These are phyloP conservation scores for Antechinus stuartii DNA, from an alignment of 2,113 vertebrate genomes.

Conservation along the genomic window DNA sequence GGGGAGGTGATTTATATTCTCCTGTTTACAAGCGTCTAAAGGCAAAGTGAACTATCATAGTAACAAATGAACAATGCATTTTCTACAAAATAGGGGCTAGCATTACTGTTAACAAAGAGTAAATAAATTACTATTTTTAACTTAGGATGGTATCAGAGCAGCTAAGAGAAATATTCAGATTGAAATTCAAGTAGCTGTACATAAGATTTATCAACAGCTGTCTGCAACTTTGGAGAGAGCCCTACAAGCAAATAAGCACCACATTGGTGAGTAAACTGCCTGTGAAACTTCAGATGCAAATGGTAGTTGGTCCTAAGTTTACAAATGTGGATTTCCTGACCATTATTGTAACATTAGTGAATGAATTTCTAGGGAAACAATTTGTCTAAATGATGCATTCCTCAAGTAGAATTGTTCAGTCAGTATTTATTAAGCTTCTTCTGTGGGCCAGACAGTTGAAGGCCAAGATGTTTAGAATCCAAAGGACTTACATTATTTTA, in stretches of 20 bases:
- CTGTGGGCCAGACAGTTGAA: background rate
- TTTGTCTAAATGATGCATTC: constrained; percentile 45
- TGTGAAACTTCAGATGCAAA: background rate
- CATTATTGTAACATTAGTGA: constrained; percentile 37
- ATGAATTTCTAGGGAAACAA: constrained; percentile 30
- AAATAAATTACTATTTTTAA: constrained; percentile 62
- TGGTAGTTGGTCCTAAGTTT: background rate
- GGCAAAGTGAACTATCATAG: background rate
- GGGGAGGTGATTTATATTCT: background rate
- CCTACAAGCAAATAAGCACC: constrained; percentile 96
- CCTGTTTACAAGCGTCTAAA: background rate
- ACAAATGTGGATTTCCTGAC: background rate
- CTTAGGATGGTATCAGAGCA: constrained; percentile 95
- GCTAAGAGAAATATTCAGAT: constrained; percentile 94
- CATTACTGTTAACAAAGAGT: constrained; percentile 35
- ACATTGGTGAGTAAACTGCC: constrained; percentile 89
- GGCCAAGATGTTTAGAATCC: background rate
- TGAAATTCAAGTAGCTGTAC: constrained; percentile 97
- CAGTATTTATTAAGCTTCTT: background rate
- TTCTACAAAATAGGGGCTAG: constrained; percentile 2
- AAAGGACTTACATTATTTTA: background rate
- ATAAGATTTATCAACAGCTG: constrained; percentile 98
- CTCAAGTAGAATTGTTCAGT: background rate
- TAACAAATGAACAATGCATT: constrained; percentile 47
- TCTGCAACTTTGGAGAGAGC: constrained; percentile 95